A percentile compares a stretch with the other conserved stretches of the same genome.
phyloP scores from a whole-genome alignment of 2,113 vertebrate species.

The Pomatorhinus ruficollis region DNA sequence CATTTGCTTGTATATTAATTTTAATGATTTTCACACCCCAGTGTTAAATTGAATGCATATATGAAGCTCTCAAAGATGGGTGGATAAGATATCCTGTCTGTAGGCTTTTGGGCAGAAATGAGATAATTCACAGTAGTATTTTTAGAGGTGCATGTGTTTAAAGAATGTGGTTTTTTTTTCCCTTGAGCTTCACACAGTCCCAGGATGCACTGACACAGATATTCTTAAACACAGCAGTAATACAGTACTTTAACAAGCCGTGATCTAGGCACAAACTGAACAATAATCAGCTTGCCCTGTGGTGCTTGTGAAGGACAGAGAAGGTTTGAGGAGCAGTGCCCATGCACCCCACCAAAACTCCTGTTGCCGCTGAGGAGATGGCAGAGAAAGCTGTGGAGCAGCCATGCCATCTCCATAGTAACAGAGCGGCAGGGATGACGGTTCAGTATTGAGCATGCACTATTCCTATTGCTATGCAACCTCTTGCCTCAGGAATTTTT shows the following conservation, averaged over 20 bases:
- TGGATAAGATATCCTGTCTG: neutral
- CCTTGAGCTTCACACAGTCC: neutral
- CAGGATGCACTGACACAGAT: neutral
- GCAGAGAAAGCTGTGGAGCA: constrained; percentile 1
- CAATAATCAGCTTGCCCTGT: neutral
- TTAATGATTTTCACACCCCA: neutral
- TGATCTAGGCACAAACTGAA: neutral
- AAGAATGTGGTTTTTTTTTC: neutral
- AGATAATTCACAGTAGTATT: neutral
- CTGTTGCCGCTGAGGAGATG: constrained; percentile 48
- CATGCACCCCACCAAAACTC: constrained; percentile 17
- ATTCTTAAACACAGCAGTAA: neutral
- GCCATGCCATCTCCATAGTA: constrained; percentile 58
- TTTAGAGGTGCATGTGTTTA: neutral
- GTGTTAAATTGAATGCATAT: neutral
- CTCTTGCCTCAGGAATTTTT: constrained; percentile 32
- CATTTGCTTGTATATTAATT: neutral
- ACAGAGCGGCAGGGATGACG: constrained; percentile 4
- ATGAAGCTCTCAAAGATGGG: neutral
- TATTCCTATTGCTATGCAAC: constrained; percentile 23
- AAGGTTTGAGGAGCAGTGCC: constrained; percentile 5
- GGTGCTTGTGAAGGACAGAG: neutral
- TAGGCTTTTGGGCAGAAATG: neutral
- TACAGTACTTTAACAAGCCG: neutral
- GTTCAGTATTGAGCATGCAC: neutral